A percentile compares a stretch with the other conserved stretches of the same genome.
phyloP scores from a whole-genome alignment of 2,797 vertebrate genomes.

The Garrulus glandarius region DNA sequence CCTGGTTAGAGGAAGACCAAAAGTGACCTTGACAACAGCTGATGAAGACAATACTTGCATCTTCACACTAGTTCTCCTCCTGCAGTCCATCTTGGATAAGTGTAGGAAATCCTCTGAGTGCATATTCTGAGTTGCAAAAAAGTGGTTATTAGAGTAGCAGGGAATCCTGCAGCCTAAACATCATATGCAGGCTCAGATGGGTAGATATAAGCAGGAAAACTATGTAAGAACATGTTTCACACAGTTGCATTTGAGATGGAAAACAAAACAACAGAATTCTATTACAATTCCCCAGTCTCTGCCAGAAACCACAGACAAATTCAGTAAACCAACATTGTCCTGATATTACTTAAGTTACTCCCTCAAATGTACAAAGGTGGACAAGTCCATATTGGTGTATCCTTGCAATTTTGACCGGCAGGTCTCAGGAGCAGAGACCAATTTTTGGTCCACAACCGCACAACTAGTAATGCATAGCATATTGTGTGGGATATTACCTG shows the following conservation, averaged over 20 bases:
- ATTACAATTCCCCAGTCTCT: neutral
- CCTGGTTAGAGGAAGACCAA: neutral
- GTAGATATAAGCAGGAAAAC: neutral
- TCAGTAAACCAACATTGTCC: neutral
- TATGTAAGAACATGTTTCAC: neutral
- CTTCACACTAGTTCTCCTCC: neutral
- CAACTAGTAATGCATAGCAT: neutral
- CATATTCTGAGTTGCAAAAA: neutral
- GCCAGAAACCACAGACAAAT: neutral
- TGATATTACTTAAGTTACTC: neutral
- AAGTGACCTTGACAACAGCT: neutral
- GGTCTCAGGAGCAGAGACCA: neutral
- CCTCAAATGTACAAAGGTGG: neutral
- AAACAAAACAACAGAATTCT: accelerated
- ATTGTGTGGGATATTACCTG: neutral
- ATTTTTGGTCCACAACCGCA: neutral
- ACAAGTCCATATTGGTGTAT: neutral
- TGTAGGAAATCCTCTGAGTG: neutral
- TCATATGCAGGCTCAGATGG: neutral
- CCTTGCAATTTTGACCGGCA: neutral
- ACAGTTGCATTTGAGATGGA: neutral
- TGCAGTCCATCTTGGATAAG: neutral
- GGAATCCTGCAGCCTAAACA: neutral
- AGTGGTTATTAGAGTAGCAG: neutral
- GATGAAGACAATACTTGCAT: neutral